These are phyloP conservation scores for Folsomia candida DNA, from an alignment of 2,888 invertebrate genomes.

Conservation along the genomic window DNA sequence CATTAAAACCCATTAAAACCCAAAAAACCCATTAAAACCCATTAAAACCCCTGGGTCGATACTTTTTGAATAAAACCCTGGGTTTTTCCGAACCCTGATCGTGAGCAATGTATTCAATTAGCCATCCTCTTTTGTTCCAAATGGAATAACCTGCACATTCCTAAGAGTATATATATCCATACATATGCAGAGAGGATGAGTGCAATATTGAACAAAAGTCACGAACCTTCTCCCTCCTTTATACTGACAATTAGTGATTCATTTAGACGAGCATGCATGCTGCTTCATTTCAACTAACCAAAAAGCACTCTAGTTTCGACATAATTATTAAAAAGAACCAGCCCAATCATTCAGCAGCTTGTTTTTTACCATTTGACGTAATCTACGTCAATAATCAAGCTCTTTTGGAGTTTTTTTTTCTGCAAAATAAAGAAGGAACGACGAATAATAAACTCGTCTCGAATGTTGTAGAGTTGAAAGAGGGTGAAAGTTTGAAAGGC, in stretches of 20 bases:
- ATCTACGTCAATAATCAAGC: neutral
- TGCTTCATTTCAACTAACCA: neutral
- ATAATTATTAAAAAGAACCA: neutral
- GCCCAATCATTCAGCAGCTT: neutral
- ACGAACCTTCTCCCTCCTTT: neutral
- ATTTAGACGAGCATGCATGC: neutral
- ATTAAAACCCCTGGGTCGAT: no score
- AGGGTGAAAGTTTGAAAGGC: neutral
- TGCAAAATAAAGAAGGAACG: neutral
- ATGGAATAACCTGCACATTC: no score
- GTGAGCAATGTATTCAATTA: neutral
- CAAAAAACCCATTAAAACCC: no score
- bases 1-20: no score
- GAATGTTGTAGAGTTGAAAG: neutral
- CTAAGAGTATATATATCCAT: no score
- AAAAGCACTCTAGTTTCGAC: neutral
- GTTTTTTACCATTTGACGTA: neutral
- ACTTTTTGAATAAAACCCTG: no score
- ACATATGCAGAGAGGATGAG: neutral
- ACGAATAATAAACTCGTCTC: no score
- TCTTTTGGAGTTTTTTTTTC: neutral
- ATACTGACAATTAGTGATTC: neutral
- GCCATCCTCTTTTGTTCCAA: no score
- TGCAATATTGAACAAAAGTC: neutral
- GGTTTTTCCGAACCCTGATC: no score